Evolutionary conservation across 1,140 invertebrate genomes (phyloP).

Genomic region (Campoletis sonorensis): DNA sequence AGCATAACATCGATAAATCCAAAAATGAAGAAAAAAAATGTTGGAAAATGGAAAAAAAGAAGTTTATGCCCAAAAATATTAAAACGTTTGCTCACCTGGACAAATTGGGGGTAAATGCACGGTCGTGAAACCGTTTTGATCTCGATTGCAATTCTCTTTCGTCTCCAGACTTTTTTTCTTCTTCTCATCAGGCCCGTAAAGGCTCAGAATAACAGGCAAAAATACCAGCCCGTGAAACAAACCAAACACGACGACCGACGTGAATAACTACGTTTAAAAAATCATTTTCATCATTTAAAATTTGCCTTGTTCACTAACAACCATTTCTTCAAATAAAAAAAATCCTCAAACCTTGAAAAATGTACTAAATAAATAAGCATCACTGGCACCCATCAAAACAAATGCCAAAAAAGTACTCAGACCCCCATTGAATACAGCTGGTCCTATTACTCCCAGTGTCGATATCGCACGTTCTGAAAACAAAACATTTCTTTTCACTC

Average conservation of each 20-base stretch:
- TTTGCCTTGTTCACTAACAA: too few species aligned
- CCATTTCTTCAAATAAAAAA: too few species aligned
- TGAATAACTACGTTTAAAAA: constrained; percentile 73
- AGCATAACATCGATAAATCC: too few species aligned
- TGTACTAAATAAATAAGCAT: constrained; percentile 75
- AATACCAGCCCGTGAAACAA: constrained; percentile 79
- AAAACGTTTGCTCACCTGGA: neutral
- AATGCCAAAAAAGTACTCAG: constrained; percentile 78
- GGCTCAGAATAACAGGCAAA: constrained; percentile 78
- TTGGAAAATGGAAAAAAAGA: too few species aligned
- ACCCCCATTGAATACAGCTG: constrained; percentile 77
- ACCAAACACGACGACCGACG: constrained; percentile 78
- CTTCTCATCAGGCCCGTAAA: constrained; percentile 74
- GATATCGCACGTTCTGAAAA: constrained; percentile 70
- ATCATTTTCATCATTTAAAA: too few species aligned
- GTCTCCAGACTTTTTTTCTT: constrained; percentile 32
- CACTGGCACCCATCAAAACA: constrained; percentile 73
- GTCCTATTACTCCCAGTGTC: constrained; percentile 74
- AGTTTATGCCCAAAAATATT: too few species aligned
- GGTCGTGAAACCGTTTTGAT: constrained; percentile 64
- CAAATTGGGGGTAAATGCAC: constrained; percentile 41
- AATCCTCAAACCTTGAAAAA: constrained; percentile 74
- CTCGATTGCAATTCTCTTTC: constrained; percentile 47
- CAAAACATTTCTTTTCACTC: neutral
- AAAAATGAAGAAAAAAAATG: neutral